Base-by-base conservation (phyloP, 64 coral and sea anemone genomes). In the Pachyseris speciosa region DNA sequence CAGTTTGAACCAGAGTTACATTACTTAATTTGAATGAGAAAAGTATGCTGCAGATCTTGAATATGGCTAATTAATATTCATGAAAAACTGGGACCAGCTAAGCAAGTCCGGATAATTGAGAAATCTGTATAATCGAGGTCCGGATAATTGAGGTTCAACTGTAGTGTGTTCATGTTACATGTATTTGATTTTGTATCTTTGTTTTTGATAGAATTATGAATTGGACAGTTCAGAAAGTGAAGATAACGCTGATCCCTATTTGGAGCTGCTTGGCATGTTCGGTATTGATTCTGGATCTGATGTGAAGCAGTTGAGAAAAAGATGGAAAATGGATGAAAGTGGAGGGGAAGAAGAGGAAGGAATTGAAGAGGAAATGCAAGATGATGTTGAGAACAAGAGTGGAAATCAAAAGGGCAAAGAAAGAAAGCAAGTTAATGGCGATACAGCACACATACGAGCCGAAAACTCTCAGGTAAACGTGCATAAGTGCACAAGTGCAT, bases 211-310 rank as follows among this genome's bases (percentile, higher is more conserved):
- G 75, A 22, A 22, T 36, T 15, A 80, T 36, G 33, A 80, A 59
- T 10, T 27, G 25, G 75, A 80, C 1, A 58, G 75, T 58, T 80
- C 75, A 80, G 75, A 80, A 22, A 34, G 29, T 31, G 94, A 89
- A 3, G 85, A 89, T 64, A 83, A 88, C 5, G 52, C 19, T 45
- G 51, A 89, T 65, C 67, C 85, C 7, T 96, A 93, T 41, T 59
- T 84, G 47, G n/a, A 89, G 85, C 55, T 96, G 60, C 67, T 96
- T 50, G 91, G 78, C 6, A 74, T 85, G 48, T 78, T 96, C 36
- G 53, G 80, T 20, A 78, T 63, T 38, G 75, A 50, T 4, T 61
- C 52, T 4, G 19, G 86, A 68, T 61, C 55, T 34, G 71, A 83
- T 70, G 13, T 66, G 5, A 39, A 51, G 15, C n/a, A 92, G 17